Base-by-base conservation (phyloP, 2,888 invertebrate species). In the Cordilura impudica region DNA sequence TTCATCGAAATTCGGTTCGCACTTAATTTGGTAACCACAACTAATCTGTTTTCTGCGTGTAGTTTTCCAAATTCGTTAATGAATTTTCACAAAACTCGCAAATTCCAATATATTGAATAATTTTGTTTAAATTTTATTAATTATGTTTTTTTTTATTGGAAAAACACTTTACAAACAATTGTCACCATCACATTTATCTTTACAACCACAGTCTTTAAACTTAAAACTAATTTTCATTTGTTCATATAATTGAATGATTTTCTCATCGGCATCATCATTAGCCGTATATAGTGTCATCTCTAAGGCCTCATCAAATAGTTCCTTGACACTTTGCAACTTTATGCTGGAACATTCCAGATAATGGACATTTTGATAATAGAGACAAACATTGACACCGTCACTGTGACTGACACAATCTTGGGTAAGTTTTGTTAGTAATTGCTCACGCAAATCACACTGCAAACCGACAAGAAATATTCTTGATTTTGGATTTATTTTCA, bases 381-480 rank as follows among this genome's bases (percentile, higher is more conserved):
- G 70, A 1, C 65, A 70, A n/a, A 71, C 35, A n/a, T 12, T 47
- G 1, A 70, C 60, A 29, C 78, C 78, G 16, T 78, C 78, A 39
- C 29, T 61, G 18, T 70, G 10, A 61, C 74, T 70, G 2, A 78
- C 74, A 56, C 49, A 74, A 45, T 74, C 35, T 12, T 61, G 35
- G 2, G 54, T 74, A 7, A 74, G 31, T 66, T 78, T 78, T 4
- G 53, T 71, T 3, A 78, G 23, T 8, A 78, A 16, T 14, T 74
- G 58, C 14, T 74, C 74, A 4, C 78, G 29, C 4, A 74, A 66
- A 66, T 78, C 78, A 29, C 78, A 78, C 23, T 78, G 74, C 23
- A 78, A 12, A 2, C 78, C 78, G 0, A 78, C 35, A n/a, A 78
- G 31, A 47, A 74, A 78, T 61, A 78, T 71, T 78, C 70, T 74